Conservation (phyloP, 2,888 invertebrate species). For the Ernsta delagoae region DNA sequence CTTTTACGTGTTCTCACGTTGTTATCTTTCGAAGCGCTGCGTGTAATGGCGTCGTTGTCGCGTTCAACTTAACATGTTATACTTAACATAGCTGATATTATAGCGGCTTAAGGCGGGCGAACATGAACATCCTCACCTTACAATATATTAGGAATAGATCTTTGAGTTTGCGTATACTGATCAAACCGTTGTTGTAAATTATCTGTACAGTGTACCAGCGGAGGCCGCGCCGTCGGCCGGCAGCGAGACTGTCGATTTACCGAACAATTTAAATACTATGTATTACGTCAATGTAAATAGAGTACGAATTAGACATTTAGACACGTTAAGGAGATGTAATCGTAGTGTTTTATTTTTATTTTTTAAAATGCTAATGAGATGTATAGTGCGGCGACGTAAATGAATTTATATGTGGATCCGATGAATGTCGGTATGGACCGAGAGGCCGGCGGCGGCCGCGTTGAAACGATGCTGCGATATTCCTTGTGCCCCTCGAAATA, state of each 20-base stretch:
- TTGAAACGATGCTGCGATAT: conserved; percentile 81
- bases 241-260: conserved; percentile 70
- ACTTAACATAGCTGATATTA: conserved; percentile 80
- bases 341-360: conserved; percentile 70
- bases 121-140: conserved; percentile 71
- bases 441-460: conserved; percentile 58
- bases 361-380: conserved; percentile 65
- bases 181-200: conserved; percentile 82
- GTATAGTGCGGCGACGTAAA: conserved; percentile 53
- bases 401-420: conserved; percentile 34
- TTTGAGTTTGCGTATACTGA: conserved; percentile 81
- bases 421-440: conserved; percentile 47
- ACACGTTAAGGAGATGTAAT: conserved; percentile 73
- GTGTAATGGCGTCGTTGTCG: conserved; percentile 71
- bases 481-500: conserved; percentile 81
- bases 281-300: conserved; percentile 80
- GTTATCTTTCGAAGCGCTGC: conserved; percentile 30
- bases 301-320: conserved; percentile 79
- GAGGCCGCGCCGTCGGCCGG: conserved; percentile 57
- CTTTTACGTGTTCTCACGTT: conserved; percentile 54
- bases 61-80: conserved; percentile 71
- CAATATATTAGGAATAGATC: conserved; percentile 75
- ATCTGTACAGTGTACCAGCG: conserved; percentile 72
- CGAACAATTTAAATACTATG: conserved; percentile 78
- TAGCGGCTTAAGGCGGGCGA: conserved; percentile 81